Conservation (phyloP, 2,888 invertebrate species). For the Melieria crassipennis region DNA sequence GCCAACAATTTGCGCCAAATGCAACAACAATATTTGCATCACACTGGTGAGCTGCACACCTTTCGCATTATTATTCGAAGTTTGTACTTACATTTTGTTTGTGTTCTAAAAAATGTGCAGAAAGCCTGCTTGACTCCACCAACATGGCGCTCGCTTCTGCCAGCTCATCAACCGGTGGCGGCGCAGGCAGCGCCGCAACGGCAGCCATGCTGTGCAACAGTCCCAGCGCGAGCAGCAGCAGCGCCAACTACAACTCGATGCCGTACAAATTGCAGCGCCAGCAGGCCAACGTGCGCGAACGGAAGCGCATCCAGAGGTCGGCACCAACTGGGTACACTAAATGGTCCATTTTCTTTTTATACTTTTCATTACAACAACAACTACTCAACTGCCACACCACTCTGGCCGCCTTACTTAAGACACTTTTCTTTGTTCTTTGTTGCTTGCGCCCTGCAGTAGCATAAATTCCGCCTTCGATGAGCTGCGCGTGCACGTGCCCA, state of each 20-base stretch:
- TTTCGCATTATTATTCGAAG: not conserved
- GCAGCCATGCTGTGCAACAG: conserved; percentile 53
- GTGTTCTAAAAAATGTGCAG: conserved; percentile 43
- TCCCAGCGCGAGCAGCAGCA: conserved; percentile 50
- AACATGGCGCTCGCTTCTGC: conserved; percentile 46
- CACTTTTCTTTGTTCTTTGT: not conserved
- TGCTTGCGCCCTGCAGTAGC: conserved; percentile 77
- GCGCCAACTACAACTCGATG: conserved; percentile 49
- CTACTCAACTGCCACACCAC: not conserved
- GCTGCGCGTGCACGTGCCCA: conserved; percentile 96
- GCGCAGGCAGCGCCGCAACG: not conserved
- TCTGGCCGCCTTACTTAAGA: not conserved
- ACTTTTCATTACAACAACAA: not conserved
- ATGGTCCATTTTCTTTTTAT: conserved; percentile 57
- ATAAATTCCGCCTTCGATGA: conserved; percentile 99
- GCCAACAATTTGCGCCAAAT: conserved; percentile 63
- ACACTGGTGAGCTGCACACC: conserved; percentile 53
- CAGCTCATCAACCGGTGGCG: conserved; percentile 42
- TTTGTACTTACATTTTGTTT: conserved; percentile 9
- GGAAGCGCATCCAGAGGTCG: conserved; percentile 98
- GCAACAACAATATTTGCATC: conserved; percentile 65
- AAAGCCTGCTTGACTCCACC: conserved; percentile 58
- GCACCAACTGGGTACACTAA: conserved; percentile 81
- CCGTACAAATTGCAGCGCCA: conserved; percentile 84
- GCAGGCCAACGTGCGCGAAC: conserved; percentile 95